Conservation (phyloP, 2,888 invertebrate genomes). For the Hydrotaea diabolus region DNA sequence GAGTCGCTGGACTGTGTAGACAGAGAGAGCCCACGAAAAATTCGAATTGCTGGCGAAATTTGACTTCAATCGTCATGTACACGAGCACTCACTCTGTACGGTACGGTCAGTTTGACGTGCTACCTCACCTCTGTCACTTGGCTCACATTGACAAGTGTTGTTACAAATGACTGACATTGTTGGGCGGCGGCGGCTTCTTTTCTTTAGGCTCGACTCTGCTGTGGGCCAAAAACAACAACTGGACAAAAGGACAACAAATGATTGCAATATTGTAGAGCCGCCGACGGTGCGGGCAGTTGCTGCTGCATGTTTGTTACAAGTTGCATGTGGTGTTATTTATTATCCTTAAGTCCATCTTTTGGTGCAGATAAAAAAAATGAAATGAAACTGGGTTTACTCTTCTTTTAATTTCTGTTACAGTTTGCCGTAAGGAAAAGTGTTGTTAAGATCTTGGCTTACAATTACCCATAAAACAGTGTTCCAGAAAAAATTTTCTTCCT, state of each 20-base stretch:
- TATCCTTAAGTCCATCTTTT: conserved; percentile 17
- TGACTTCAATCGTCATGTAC: too few relatives aligned
- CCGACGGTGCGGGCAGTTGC: background rate
- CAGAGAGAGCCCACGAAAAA: conserved; percentile 9
- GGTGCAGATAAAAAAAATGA: conserved; percentile 27
- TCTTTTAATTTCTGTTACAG: conserved; percentile 21
- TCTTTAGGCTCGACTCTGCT: too few relatives aligned
- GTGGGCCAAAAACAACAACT: background rate
- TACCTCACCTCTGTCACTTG: background rate
- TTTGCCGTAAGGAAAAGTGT: too few relatives aligned
- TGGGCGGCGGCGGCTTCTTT: background rate
- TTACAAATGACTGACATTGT: conserved; percentile 53
- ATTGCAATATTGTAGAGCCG: conserved; percentile 24
- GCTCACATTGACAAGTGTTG: conserved; percentile 44
- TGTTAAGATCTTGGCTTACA: background rate
- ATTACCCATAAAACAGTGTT: background rate
- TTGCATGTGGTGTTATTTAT: conserved; percentile 58
- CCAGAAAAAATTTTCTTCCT: background rate
- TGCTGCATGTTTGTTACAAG: background rate
- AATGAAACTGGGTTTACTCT: background rate
- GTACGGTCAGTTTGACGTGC: background rate
- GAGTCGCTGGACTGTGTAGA: conserved; percentile 36
- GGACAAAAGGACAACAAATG: conserved; percentile 1
- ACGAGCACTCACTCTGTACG: background rate
- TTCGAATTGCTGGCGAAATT: conserved; percentile 20